Evolutionary conservation across 1,140 invertebrate genomes (phyloP), one percentile per base, ranked within the genome.

Genomic region (Trichomalopsis sarcophagae): DNA sequence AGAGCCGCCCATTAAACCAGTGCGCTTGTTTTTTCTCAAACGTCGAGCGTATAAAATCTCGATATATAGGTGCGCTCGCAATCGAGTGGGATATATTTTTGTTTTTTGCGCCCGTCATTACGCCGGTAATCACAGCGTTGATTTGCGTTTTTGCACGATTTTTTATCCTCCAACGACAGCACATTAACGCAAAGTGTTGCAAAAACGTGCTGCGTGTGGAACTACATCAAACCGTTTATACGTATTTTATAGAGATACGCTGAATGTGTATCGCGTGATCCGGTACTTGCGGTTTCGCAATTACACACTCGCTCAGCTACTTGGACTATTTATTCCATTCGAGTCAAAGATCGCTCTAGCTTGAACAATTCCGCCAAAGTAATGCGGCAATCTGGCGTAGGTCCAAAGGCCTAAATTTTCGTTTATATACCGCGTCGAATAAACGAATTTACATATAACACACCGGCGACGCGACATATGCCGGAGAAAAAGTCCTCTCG

Each of bases 381-480:
- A 66, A 36, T 36, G 33, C 17, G 17, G 21, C 17, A 7, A 40
- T 9, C n/a, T 68, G 33, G 30, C n/a, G 2, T 40, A 69, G 21
- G 4, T 80, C 33, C 62, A 66, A 69, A 80, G 17, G 55, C 40
- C 68, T 80, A 33, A 69, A 69, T 80, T 69, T 69, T 40, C 10
- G 14, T 78, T 78, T n/a, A 27, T 27, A 27, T 27, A 62, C 27
- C 33, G 13, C 62, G 17, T 10, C 36, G 23, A 80, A 80, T 80
- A 69, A 80, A 23, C 21, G 62, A 80, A 69, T 80, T 69, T 69
- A 27, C 62, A 80, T 80, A 69, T 69, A 80, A 80, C 36, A 69
- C 21, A n/a, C 21, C 33, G 55, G 23, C 40, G 9, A 9, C 7
- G 33, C 21, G 36, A 80, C 62, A 80, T 80, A 80, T 69, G 62